Evolutionary conservation across 2,113 vertebrate genomes (phyloP).

Genomic region (Sander vitreus): DNA sequence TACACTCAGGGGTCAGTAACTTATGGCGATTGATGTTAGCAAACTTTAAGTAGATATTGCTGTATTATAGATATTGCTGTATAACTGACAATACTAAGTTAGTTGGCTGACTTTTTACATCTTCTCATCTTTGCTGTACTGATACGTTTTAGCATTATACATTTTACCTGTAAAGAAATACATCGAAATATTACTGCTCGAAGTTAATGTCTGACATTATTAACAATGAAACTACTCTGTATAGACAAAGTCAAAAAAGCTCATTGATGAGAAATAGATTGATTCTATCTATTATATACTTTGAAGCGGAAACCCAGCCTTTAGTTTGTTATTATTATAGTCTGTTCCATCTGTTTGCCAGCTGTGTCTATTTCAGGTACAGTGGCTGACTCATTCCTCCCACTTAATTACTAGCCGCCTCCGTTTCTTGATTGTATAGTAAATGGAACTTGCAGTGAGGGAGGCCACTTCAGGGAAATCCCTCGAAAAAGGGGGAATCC

Average conservation of each 20-base stretch:
- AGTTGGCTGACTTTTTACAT: not conserved
- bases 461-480: slow-evolving; percentile 71
- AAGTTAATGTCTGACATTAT: not conserved
- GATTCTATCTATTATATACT: not conserved
- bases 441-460: slow-evolving; percentile 52
- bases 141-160: not conserved
- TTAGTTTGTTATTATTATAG: slow-evolving; percentile 1
- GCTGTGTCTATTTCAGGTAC: slow-evolving; percentile 71
- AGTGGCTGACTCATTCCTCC: slow-evolving; percentile 72
- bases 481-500: slow-evolving; percentile 67
- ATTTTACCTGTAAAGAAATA: not conserved
- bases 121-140: not conserved
- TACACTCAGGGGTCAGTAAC: no score
- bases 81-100: not conserved
- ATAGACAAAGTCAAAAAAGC: not conserved
- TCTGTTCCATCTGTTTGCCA: slow-evolving; percentile 43
- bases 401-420: slow-evolving; percentile 61
- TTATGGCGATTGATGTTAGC: no score
- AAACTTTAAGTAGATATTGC: no score
- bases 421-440: slow-evolving; percentile 44
- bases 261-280: not conserved
- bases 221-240: not conserved
- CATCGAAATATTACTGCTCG: not conserved
- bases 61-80: not conserved
- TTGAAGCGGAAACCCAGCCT: not conserved